Percentiles rank a stretch among this genome's conserved stretches.
Evolutionary conservation across 1,140 invertebrate species (phyloP).

Genomic region (Musca vetustissima): DNA sequence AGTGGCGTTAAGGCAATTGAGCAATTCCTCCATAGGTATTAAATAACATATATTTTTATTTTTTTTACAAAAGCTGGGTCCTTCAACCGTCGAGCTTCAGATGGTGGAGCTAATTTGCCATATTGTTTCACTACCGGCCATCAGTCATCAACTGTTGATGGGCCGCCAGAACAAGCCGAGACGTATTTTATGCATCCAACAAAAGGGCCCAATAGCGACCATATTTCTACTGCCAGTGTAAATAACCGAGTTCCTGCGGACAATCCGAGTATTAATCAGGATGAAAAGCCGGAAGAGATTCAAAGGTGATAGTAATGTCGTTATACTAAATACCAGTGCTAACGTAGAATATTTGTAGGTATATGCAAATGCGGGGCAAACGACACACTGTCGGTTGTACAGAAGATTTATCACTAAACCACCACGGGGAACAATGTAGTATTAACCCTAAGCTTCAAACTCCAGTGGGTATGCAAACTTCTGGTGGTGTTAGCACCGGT

Average conservation of each 20-base stretch:
- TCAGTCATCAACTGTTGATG: not conserved
- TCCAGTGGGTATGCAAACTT: constrained; percentile 36
- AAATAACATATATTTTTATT: not conserved
- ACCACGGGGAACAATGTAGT: constrained; percentile 53
- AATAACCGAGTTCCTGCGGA: not conserved
- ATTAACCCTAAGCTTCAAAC: constrained; percentile 44
- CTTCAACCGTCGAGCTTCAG: constrained; percentile 89
- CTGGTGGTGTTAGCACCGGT: constrained; percentile 50
- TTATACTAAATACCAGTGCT: too few species aligned
- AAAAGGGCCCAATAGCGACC: constrained; percentile 8
- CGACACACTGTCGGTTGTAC: constrained; percentile 62
- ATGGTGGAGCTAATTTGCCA: constrained; percentile 92
- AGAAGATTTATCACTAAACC: constrained; percentile 49
- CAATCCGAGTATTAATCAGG: constrained; percentile 11
- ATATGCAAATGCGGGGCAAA: constrained; percentile 73
- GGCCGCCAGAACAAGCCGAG: not conserved
- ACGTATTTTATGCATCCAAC: constrained; percentile 44
- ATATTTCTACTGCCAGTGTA: constrained; percentile 17
- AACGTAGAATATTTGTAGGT: constrained; percentile 57
- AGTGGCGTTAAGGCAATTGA: too few species aligned
- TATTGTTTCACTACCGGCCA: constrained; percentile 3
- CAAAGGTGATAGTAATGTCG: constrained; percentile 37
- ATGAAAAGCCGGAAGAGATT: constrained; percentile 53
- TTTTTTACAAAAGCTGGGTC: constrained; percentile 63
- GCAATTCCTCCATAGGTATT: too few species aligned